Evolutionary conservation across 2,113 vertebrate genomes (phyloP), one percentile per base, ranked within the genome.

Genomic region (Trochalopteron elliotii): DNA sequence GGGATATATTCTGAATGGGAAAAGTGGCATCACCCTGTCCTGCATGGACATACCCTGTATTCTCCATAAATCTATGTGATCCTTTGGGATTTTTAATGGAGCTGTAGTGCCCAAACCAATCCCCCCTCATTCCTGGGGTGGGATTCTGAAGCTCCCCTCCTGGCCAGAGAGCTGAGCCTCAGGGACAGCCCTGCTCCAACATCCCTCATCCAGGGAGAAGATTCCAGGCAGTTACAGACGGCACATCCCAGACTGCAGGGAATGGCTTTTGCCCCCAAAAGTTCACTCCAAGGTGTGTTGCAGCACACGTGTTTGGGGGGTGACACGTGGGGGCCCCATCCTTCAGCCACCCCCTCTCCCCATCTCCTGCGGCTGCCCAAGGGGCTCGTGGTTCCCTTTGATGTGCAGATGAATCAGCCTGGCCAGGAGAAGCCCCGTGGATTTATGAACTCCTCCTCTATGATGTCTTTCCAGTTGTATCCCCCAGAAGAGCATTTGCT

Each of bases 381-480:
- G 83, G 82, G 83, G 83, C 75, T 86, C 13, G 6, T 5, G 2
- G 44, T 9, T 57, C 40, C 52, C 87, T 96, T 93, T 96, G 92
- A 96, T 90, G 94, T 93, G 80, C 94, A 89, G 90, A 96, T 94
- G 92, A 90, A 55, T 92, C 18, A 81, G 60, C 79, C 85, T 31
- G 55, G 92, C 75, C 6, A 6, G 11, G 85, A 93, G 90, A 83
- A 94, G 90, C 94, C 91, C 94, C 3, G 4, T 75, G 91, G 95
- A 94, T 96, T 94, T 97, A 96, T 90, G 93, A 91, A 81, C 94
- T 96, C 68, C 88, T 93, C 82, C 76, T 90, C 90, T 96, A 86
- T 96, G 93, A 96, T 96, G 94, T 93, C 95, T 96, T 96, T 97
- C 95, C 96, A 97, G 78, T 49, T n/a, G 71, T 39, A 95, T 93